phyloP scores from a whole-genome alignment of 92 coral and sea anemone genomes.

The Nematostella vectensis region DNA sequence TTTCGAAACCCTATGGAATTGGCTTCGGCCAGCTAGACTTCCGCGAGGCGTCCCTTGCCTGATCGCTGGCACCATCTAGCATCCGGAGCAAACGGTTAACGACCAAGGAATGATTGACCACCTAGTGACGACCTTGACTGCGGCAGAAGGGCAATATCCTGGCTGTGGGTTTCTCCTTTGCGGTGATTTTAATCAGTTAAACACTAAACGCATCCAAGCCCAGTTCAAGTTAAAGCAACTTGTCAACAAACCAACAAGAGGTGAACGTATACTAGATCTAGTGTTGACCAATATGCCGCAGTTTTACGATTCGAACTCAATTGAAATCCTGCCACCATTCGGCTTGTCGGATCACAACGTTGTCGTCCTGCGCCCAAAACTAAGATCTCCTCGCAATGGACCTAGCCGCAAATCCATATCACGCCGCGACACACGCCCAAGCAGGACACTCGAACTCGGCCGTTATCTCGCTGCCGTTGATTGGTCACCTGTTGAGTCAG shows the following conservation, averaged over 20 bases:
- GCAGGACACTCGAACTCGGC: conserved; percentile 16
- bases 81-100: conserved; percentile 8
- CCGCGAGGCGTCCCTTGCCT: conserved; percentile 36
- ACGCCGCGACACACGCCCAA: conserved; percentile 10
- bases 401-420: neutral
- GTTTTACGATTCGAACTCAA: conserved; percentile 23
- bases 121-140: no score
- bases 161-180: no score
- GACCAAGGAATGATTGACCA: conserved; percentile 14
- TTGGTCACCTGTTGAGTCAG: conserved; percentile 28
- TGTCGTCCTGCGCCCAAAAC: conserved; percentile 14
- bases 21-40: conserved; percentile 23
- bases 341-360: conserved; percentile 29
- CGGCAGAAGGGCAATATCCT: no score
- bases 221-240: conserved; percentile 35
- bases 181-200: no score
- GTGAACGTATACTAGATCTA: no score
- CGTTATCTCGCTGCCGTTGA: conserved; percentile 14
- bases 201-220: conserved; percentile 3
- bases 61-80: conserved; percentile 18
- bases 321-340: conserved; percentile 32
- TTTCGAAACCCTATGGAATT: conserved; percentile 27
- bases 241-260: no score
- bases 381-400: neutral
- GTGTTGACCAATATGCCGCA: no score